These are phyloP conservation scores for Pandemis heparana DNA, from an alignment of 2,888 invertebrate species.

Conservation along the genomic window DNA sequence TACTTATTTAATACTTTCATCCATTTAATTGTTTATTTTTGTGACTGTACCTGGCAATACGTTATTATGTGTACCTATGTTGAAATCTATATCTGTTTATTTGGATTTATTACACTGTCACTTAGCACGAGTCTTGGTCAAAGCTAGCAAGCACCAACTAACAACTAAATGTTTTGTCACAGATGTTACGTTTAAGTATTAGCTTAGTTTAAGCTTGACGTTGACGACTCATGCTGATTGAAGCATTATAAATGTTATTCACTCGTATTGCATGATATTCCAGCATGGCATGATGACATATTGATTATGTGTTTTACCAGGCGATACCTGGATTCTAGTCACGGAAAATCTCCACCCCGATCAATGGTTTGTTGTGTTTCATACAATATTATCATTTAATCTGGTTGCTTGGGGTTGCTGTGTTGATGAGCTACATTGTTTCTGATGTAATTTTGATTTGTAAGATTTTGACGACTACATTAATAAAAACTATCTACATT, in stretches of 20 bases:
- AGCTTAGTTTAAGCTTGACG: neutral
- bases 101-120: constrained; percentile 21
- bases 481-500: constrained; percentile 3
- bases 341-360: constrained; percentile 75
- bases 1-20: constrained; percentile 15
- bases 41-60: constrained; percentile 22
- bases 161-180: neutral
- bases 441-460: constrained; percentile 6
- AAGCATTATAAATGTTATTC: constrained; percentile 51
- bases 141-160: constrained; percentile 10
- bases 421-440: constrained; percentile 42
- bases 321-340: constrained; percentile 84
- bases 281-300: constrained; percentile 83
- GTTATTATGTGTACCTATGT: constrained; percentile 33
- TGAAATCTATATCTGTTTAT: constrained; percentile 36
- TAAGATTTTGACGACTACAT: neutral
- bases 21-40: constrained; percentile 25
- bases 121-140: constrained; percentile 18
- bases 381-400: constrained; percentile 51
- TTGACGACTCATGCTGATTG: constrained; percentile 35
- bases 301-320: constrained; percentile 82
- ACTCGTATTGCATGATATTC: constrained; percentile 77
- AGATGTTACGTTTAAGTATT: neutral
- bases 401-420: constrained; percentile 57
- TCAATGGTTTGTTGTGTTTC: constrained; percentile 82